Base-by-base conservation (phyloP, 2,113 vertebrate species). In the Microcebus lehilahytsara region DNA sequence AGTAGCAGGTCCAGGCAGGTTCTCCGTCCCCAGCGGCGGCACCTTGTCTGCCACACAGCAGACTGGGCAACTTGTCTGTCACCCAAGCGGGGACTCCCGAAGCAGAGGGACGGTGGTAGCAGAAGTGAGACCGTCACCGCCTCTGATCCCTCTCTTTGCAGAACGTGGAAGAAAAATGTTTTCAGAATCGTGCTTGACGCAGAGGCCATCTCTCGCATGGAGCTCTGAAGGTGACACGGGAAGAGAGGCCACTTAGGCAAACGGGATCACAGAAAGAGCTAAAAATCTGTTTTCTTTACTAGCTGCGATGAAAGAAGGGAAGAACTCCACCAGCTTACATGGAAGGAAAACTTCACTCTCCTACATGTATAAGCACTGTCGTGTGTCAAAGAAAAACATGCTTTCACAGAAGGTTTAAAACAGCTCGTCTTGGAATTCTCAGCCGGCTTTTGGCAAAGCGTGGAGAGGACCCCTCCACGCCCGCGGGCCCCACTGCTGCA, bases 281-380 rank as follows among this genome's bases (percentile, higher is more conserved):
- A 34, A 34, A 86, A 72, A 58, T 30, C 69, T 23, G 3, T 81
- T 88, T 78, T 84, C 46, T 87, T 66, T 14, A 80, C 37, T 46
- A 58, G 71, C n/a, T 17, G 40, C 83, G 71, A 69, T 49, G 53
- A 34, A 83, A 87, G 58, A 75, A n/a, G 37, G 8, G 56, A 56
- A 85, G 71, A 78, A 11, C 20, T 75, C 62, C 16, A 7, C 9
- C 20, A 34, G 22, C 34, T 80, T 69, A 23, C 8, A 34, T 34
- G 60, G 9, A 49, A 87, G 71, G 67, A 89, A 86, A 96, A 49
- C 14, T 58, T 46, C 64, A 56, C 80, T 85, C 74, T 92, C 40
- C 12, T 42, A 27, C 11, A 16, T 93, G 85, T 49, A 67, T 14
- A 69, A 95, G 90, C 74, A 37, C 40, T 34, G 58, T 30, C 46